Evolutionary conservation across 2,888 invertebrate genomes (phyloP).

Genomic region (Glaucopsyche alexis): DNA sequence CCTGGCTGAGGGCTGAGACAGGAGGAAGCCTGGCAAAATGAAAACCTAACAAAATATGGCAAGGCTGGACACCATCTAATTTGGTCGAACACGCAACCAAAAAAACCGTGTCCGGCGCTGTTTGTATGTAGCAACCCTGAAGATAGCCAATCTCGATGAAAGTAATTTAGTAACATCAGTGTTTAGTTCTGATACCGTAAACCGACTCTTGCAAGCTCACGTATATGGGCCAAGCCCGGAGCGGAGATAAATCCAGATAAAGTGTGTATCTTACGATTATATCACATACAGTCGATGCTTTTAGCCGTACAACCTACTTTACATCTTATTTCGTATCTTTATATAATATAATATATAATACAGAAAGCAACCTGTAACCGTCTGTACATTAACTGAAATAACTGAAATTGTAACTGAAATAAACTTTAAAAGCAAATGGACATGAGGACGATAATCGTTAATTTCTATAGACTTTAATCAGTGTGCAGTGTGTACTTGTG

Average conservation of each 20-base stretch:
- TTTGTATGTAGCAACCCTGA: not conserved
- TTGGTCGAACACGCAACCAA: not conserved
- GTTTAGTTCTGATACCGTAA: conserved; percentile 18
- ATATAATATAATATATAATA: too few species aligned
- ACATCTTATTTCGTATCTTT: not conserved
- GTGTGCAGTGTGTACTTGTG: not conserved
- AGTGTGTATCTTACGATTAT: not conserved
- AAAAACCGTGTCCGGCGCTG: not conserved
- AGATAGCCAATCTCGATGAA: conserved; percentile 29
- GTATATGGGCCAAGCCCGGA: conserved; percentile 19
- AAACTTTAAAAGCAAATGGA: not conserved
- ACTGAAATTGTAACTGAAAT: not conserved
- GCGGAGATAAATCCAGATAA: not conserved
- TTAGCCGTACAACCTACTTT: not conserved
- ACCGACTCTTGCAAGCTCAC: not conserved
- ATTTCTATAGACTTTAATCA: not conserved
- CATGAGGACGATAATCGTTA: not conserved
- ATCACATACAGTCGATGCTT: not conserved
- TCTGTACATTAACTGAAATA: too few species aligned
- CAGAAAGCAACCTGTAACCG: too few species aligned
- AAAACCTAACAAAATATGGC: too few species aligned
- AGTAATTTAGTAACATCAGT: conserved; percentile 24
- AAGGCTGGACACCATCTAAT: too few species aligned
- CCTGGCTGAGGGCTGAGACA: not conserved
- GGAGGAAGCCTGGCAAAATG: too few species aligned